phyloP scores from a whole-genome alignment of 2,113 vertebrate genomes.

The Himantopus leucocephalus region DNA sequence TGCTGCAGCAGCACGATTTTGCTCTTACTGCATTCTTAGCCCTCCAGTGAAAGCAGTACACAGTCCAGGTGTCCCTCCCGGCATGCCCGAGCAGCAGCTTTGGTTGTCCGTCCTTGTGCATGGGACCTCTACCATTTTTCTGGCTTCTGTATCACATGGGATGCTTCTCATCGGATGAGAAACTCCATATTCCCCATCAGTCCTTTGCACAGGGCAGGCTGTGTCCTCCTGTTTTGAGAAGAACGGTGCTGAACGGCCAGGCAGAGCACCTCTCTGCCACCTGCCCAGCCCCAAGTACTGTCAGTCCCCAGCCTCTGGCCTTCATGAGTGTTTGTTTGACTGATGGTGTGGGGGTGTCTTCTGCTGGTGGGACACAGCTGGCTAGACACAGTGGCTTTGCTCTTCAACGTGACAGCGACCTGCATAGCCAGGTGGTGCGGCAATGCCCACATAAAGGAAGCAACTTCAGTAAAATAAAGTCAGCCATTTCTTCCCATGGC shows the following conservation, averaged over 20 bases:
- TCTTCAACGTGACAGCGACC: not conserved
- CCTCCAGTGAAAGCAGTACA: not conserved
- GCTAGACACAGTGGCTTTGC: not conserved
- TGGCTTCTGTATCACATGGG: not conserved
- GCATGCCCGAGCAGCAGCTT: not conserved
- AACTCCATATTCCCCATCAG: not conserved
- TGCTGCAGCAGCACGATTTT: not conserved
- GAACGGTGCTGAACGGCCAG: not conserved
- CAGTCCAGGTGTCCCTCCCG: not conserved
- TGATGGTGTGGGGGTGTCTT: not conserved
- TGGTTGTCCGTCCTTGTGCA: not conserved
- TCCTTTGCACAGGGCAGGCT: not conserved
- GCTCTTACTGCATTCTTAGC: not conserved
- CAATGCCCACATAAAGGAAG: not conserved
- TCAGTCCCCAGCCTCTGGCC: not conserved
- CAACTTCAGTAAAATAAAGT: not conserved
- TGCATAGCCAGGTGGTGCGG: not conserved
- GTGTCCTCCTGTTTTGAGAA: not conserved
- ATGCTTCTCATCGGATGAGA: not conserved
- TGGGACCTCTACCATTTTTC: not conserved
- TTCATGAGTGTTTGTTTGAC: not conserved
- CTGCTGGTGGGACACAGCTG: not conserved
- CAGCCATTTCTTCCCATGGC: not conserved
- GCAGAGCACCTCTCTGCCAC: not conserved
- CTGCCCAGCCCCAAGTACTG: not conserved